Percentiles rank a stretch among this genome's conserved stretches.
Evolutionary conservation across 2,797 vertebrate genomes (phyloP).

Genomic region (Rallus crepitans): DNA sequence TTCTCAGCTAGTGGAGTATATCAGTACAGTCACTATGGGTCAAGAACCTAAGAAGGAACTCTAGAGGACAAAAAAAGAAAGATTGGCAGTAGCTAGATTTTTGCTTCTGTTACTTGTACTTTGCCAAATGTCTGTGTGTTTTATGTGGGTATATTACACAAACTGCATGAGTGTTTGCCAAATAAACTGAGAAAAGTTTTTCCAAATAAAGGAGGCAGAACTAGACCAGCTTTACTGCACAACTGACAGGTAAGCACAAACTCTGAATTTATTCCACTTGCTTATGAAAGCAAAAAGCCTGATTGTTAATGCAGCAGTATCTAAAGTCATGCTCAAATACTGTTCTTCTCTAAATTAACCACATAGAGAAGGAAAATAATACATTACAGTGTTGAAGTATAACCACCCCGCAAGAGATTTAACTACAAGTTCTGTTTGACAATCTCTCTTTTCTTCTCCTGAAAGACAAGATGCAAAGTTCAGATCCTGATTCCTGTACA

Average conservation of each 20-base stretch:
- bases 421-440: neutral
- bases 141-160: neutral
- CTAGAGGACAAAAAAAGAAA: neutral
- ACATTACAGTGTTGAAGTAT: neutral
- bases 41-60: neutral
- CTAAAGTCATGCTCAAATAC: neutral
- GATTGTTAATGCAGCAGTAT: neutral
- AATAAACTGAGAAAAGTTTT: slow-evolving; percentile 11
- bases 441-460: neutral
- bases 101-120: neutral
- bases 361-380: neutral
- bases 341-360: neutral
- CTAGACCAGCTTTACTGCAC: neutral
- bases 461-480: neutral
- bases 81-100: neutral
- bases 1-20: neutral
- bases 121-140: neutral
- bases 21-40: neutral
- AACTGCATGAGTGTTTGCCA: slow-evolving; percentile 4
- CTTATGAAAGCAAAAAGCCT: neutral
- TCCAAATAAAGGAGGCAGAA: neutral
- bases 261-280: neutral
- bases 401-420: neutral
- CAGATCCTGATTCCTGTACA: neutral
- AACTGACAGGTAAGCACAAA: neutral